Evolutionary conservation across 2,113 vertebrate species (phyloP).

Genomic region (Mormyrus iriodes): DNA sequence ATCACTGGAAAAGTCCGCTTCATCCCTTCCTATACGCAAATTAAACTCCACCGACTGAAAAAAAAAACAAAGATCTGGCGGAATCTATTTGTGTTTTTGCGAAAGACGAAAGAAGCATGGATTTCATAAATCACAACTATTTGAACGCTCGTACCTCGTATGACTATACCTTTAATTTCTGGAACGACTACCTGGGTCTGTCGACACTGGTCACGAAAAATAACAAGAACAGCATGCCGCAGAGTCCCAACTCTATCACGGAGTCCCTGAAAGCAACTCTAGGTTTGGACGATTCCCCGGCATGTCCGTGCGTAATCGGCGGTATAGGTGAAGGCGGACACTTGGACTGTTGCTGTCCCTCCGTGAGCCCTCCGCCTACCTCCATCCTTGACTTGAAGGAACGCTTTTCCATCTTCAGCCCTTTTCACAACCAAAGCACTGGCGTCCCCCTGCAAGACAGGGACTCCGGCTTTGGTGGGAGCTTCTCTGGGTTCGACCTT

Average conservation of each 20-base stretch:
- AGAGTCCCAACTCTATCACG: slow-evolving; percentile 69
- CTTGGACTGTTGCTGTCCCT: slow-evolving; percentile 60
- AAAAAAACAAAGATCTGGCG: slow-evolving; percentile 33
- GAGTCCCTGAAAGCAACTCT: slow-evolving; percentile 71
- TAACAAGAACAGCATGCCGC: slow-evolving; percentile 55
- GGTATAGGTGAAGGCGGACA: slow-evolving; percentile 50
- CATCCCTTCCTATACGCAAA: slow-evolving; percentile 26
- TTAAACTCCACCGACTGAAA: slow-evolving; percentile 19
- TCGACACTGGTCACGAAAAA: slow-evolving; percentile 66
- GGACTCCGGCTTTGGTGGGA: slow-evolving; percentile 54
- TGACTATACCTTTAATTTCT: slow-evolving; percentile 76
- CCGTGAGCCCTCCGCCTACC: slow-evolving; percentile 57
- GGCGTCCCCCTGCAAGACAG: slow-evolving; percentile 53
- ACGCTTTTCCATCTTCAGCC: slow-evolving; percentile 65
- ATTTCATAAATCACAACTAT: slow-evolving; percentile 73
- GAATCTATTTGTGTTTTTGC: slow-evolving; percentile 49
- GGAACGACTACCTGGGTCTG: slow-evolving; percentile 75
- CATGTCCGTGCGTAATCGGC: slow-evolving; percentile 57
- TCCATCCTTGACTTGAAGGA: slow-evolving; percentile 66
- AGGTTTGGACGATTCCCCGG: slow-evolving; percentile 62
- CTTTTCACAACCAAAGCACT: slow-evolving; percentile 57
- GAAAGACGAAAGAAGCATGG: slow-evolving; percentile 53
- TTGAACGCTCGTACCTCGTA: slow-evolving; percentile 64
- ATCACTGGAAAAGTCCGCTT: slow-evolving; percentile 50
- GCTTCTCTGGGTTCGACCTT: slow-evolving; percentile 61